Conservation (phyloP, 2,113 vertebrate genomes). For the Nycticebus coucang region DNA sequence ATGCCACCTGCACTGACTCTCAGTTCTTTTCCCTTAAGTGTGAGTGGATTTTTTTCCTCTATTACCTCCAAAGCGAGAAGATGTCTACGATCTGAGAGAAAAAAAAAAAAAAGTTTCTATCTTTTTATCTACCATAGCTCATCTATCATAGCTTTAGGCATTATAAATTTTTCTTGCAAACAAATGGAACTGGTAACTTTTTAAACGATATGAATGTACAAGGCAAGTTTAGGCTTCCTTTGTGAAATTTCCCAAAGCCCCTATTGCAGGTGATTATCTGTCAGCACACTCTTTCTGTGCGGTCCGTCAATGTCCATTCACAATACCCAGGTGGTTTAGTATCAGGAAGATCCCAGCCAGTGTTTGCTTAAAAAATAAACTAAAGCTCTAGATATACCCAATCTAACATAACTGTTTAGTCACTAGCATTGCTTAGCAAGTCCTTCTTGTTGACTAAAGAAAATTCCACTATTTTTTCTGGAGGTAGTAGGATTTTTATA, state of each 20-base stretch:
- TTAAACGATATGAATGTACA: neutral
- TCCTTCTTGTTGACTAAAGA: neutral
- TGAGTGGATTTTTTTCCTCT: neutral
- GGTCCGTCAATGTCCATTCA: neutral
- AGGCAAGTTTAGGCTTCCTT: neutral
- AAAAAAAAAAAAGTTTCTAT: neutral
- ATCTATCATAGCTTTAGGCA: neutral
- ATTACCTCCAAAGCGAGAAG: slow-evolving; percentile 36
- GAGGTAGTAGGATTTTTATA: neutral
- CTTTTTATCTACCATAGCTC: neutral
- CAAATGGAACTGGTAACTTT: slow-evolving; percentile 31
- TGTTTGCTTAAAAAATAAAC: neutral
- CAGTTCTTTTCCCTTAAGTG: neutral
- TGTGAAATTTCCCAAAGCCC: neutral
- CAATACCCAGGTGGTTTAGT: neutral
- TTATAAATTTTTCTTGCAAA: neutral
- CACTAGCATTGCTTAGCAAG: neutral
- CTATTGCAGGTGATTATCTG: neutral
- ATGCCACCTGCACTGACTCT: neutral
- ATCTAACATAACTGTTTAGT: neutral
- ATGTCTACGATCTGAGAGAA: slow-evolving; percentile 4
- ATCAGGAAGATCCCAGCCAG: neutral
- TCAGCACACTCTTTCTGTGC: neutral
- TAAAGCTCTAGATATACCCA: neutral
- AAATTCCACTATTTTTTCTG: neutral